phyloP scores from a whole-genome alignment of 2,797 vertebrate species.

The Clarias laeviceps region DNA sequence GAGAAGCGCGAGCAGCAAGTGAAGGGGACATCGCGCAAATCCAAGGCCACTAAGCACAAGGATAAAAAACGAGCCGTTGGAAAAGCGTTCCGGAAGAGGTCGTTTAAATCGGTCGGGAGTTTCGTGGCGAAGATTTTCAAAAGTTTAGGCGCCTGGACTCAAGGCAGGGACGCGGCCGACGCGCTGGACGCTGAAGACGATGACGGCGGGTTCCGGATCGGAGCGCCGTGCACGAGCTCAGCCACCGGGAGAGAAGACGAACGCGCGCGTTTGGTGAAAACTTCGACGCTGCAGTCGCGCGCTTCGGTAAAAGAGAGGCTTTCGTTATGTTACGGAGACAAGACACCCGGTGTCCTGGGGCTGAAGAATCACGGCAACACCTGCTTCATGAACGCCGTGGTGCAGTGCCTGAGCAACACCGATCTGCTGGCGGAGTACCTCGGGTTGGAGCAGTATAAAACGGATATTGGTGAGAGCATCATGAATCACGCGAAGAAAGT shows the following conservation, averaged over 20 bases:
- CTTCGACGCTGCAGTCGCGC: slow-evolving; percentile 59
- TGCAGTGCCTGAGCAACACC: slow-evolving; percentile 96
- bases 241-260: slow-evolving; percentile 59
- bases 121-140: slow-evolving; percentile 80
- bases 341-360: slow-evolving; percentile 84
- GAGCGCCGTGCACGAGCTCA: slow-evolving; percentile 71
- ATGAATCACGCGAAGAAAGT: slow-evolving; percentile 43
- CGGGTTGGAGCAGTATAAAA: slow-evolving; percentile 79
- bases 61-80: slow-evolving; percentile 39
- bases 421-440: slow-evolving; percentile 91
- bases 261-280: slow-evolving; percentile 54
- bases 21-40: slow-evolving; percentile 32
- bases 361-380: slow-evolving; percentile 96
- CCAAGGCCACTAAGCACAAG: slow-evolving; percentile 25
- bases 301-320: slow-evolving; percentile 69
- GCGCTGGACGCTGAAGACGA: slow-evolving; percentile 75
- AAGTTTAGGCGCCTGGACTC: slow-evolving; percentile 81
- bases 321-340: slow-evolving; percentile 70
- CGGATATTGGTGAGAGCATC: slow-evolving; percentile 56
- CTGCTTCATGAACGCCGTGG: slow-evolving; percentile 96
- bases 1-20: slow-evolving; percentile 49
- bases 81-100: slow-evolving; percentile 76
- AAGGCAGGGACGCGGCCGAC: slow-evolving; percentile 68
- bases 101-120: slow-evolving; percentile 76
- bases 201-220: slow-evolving; percentile 80